phyloP scores from a whole-genome alignment of 2,888 invertebrate genomes.

The Sepiola atlantica region DNA sequence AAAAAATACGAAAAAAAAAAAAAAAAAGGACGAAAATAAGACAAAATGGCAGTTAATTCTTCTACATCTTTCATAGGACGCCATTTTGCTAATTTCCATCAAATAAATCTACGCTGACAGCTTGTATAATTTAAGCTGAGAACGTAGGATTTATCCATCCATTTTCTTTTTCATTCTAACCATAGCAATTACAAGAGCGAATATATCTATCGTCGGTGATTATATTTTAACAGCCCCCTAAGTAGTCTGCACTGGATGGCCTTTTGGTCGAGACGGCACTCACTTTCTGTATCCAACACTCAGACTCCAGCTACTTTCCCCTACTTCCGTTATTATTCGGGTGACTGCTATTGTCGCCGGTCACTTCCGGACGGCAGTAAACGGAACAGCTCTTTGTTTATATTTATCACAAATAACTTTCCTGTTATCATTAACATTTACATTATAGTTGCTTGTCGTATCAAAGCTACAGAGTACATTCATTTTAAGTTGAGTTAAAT shows the following conservation, averaged over 20 bases:
- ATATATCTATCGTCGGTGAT: not conserved
- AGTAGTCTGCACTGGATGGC: constrained; percentile 2
- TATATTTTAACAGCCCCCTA: not conserved
- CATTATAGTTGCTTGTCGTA: no score
- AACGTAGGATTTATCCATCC: not conserved
- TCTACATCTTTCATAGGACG: not conserved
- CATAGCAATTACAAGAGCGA: not conserved
- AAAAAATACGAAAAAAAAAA: no score
- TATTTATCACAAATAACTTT: not conserved
- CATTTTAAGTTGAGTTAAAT: no score
- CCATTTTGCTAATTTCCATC: not conserved
- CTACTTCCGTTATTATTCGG: not conserved
- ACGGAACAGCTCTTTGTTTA: not conserved
- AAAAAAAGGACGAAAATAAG: no score
- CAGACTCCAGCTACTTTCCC: not conserved
- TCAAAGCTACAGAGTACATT: no score
- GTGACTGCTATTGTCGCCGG: not conserved
- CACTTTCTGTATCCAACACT: not conserved
- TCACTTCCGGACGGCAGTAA: not conserved
- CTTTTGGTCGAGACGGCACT: not conserved
- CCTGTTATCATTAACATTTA: not conserved
- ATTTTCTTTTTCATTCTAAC: not conserved
- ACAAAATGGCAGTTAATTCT: no score
- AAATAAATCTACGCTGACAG: not conserved
- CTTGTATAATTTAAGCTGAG: not conserved